Evolutionary conservation across 2,797 vertebrate genomes (phyloP).

Genomic region (Girardinus metallicus): DNA sequence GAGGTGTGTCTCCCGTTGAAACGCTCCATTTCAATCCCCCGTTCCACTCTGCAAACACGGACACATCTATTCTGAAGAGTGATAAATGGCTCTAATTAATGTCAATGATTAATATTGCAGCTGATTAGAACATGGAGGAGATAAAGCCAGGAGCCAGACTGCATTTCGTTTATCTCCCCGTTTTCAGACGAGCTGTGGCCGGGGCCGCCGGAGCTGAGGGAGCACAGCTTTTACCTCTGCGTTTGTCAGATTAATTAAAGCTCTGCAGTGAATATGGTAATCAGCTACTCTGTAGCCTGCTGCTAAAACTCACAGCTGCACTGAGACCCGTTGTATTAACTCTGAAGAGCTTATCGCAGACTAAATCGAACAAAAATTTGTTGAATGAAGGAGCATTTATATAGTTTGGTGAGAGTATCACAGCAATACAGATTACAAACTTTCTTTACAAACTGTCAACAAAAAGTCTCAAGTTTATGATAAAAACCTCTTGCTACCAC

Average conservation of each 20-base stretch:
- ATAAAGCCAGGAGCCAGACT: constrained; percentile 77
- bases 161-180: constrained; percentile 78
- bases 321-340: constrained; percentile 34
- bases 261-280: constrained; percentile 81
- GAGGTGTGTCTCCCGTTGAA: constrained; percentile 60
- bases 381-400: constrained; percentile 14
- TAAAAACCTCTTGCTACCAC: neutral
- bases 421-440: neutral
- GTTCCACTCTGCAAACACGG: constrained; percentile 64
- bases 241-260: constrained; percentile 83
- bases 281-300: constrained; percentile 52
- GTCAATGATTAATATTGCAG: constrained; percentile 80
- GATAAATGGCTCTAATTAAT: constrained; percentile 86
- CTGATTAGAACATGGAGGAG: constrained; percentile 79
- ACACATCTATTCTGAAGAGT: constrained; percentile 77
- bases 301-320: constrained; percentile 46
- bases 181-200: constrained; percentile 72
- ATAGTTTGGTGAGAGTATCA: neutral
- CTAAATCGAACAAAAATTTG: constrained; percentile 32
- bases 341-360: constrained; percentile 38
- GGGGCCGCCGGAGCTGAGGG: constrained; percentile 53
- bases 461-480: neutral
- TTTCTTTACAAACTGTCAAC: neutral
- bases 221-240: constrained; percentile 71
- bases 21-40: constrained; percentile 56